Evolutionary conservation across 2,888 invertebrate genomes (phyloP).

Genomic region (Dasypolia templi): DNA sequence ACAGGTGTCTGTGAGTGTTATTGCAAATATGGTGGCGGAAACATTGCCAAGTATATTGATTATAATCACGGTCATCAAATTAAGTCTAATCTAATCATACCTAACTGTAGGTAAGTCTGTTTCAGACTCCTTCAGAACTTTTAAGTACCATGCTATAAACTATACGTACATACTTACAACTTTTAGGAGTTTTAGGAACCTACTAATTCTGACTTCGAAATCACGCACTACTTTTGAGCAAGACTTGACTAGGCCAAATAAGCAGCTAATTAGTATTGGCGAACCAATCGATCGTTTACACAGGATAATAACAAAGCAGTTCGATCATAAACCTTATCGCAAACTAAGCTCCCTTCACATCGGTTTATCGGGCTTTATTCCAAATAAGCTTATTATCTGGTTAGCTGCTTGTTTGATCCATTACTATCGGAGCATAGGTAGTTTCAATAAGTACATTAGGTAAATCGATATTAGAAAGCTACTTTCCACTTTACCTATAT

Average conservation of each 20-base stretch:
- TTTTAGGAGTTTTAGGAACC: background rate
- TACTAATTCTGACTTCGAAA: background rate
- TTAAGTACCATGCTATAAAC: background rate
- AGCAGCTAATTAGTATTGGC: slow-evolving; percentile 23
- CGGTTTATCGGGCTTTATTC: slow-evolving; percentile 20
- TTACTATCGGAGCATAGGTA: slow-evolving; percentile 16
- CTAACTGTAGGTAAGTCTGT: background rate
- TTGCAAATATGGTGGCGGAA: slow-evolving; percentile 4
- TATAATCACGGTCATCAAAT: background rate
- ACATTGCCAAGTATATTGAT: slow-evolving; percentile 5
- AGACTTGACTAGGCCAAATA: slow-evolving; percentile 9
- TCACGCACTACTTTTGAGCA: slow-evolving; percentile 24
- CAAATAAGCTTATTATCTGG: slow-evolving; percentile 20
- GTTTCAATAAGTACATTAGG: slow-evolving; percentile 41
- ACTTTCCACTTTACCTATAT: slow-evolving; percentile 28
- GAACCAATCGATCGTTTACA: slow-evolving; percentile 36
- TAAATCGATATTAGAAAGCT: slow-evolving; percentile 35
- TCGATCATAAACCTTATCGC: slow-evolving; percentile 19
- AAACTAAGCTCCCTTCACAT: slow-evolving; percentile 27
- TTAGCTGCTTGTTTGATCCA: slow-evolving; percentile 16
- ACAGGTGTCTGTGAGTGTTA: slow-evolving; percentile 1
- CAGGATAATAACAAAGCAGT: slow-evolving; percentile 28
- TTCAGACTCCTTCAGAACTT: background rate
- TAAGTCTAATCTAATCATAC: background rate
- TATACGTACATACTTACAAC: background rate